Evolutionary conservation across 2,797 vertebrate species (phyloP).

Genomic region (Sparus aurata): DNA sequence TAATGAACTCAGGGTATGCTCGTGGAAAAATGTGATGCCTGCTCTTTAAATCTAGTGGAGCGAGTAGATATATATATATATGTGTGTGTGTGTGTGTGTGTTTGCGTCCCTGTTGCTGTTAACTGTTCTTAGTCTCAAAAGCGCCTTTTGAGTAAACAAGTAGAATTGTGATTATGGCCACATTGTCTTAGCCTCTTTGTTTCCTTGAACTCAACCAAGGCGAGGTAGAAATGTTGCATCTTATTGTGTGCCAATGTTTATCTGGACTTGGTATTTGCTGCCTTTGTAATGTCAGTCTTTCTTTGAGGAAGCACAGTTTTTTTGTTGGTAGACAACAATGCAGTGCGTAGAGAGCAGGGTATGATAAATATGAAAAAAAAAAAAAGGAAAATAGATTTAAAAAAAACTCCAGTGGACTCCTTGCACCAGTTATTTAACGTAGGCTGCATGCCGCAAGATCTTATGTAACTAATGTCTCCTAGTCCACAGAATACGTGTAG

Average conservation of each 20-base stretch:
- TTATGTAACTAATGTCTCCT: conserved; percentile 43
- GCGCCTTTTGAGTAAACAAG: conserved; percentile 55
- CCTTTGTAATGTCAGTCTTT: conserved; percentile 43
- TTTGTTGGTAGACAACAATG: conserved; percentile 19
- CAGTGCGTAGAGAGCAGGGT: conserved; percentile 26
- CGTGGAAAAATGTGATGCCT: conserved; percentile 6
- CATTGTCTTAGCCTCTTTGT: conserved; percentile 44
- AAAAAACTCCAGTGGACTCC: conserved; percentile 24
- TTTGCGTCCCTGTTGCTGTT: conserved; percentile 31
- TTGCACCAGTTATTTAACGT: conserved; percentile 34
- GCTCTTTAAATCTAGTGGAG: conserved; percentile 41
- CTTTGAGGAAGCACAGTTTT: conserved; percentile 36
- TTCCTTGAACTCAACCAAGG: conserved; percentile 31
- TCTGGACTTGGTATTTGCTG: conserved; percentile 53
- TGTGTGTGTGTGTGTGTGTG: neutral
- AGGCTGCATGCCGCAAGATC: conserved; percentile 49
- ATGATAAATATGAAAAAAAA: conserved; percentile 38
- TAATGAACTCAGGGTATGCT: conserved; percentile 76
- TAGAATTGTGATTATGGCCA: conserved; percentile 28
- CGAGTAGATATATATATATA: conserved; percentile 25
- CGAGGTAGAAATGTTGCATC: conserved; percentile 11
- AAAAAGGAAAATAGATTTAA: neutral
- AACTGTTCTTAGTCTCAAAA: conserved; percentile 49
- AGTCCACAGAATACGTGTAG: conserved; percentile 50
- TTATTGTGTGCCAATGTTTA: conserved; percentile 29